phyloP scores from a whole-genome alignment of 1,140 invertebrate species.

The Laodelphax striatellus region DNA sequence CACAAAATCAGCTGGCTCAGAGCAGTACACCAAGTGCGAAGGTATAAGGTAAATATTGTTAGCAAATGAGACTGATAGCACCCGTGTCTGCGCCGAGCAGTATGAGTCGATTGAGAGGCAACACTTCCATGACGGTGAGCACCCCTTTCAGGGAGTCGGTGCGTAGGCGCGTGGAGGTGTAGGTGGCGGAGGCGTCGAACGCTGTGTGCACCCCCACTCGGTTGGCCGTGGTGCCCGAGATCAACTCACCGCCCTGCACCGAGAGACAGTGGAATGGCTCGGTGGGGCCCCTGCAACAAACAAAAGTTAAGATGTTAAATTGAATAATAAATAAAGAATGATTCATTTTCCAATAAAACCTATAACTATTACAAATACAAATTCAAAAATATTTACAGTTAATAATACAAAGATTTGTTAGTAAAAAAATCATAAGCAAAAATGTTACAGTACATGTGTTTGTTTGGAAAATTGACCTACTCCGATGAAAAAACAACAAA shows the following conservation, averaged over 20 bases:
- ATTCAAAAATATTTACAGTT: too few relatives aligned
- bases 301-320: not conserved
- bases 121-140: slow-evolving; percentile 72
- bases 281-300: slow-evolving; percentile 52
- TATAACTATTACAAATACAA: too few relatives aligned
- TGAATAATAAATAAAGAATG: not conserved
- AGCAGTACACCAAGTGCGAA: too few relatives aligned
- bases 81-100: slow-evolving; percentile 86
- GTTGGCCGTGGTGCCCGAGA: slow-evolving; percentile 78
- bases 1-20: too few relatives aligned
- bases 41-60: too few relatives aligned
- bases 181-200: slow-evolving; percentile 55
- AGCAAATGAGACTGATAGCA: slow-evolving; percentile 73
- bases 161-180: slow-evolving; percentile 73
- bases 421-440: too few relatives aligned
- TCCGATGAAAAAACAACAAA: not conserved
- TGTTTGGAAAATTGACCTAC: not conserved
- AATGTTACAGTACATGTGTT: too few relatives aligned
- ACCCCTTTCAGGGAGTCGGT: slow-evolving; percentile 85
- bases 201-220: slow-evolving; percentile 76
- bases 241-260: slow-evolving; percentile 57
- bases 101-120: slow-evolving; percentile 79
- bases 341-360: too few relatives aligned
- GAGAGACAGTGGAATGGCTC: slow-evolving; percentile 83
- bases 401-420: too few relatives aligned